These are phyloP conservation scores for Chrysemys picta DNA, from an alignment of 2,113 vertebrate genomes.

Conservation along the genomic window DNA sequence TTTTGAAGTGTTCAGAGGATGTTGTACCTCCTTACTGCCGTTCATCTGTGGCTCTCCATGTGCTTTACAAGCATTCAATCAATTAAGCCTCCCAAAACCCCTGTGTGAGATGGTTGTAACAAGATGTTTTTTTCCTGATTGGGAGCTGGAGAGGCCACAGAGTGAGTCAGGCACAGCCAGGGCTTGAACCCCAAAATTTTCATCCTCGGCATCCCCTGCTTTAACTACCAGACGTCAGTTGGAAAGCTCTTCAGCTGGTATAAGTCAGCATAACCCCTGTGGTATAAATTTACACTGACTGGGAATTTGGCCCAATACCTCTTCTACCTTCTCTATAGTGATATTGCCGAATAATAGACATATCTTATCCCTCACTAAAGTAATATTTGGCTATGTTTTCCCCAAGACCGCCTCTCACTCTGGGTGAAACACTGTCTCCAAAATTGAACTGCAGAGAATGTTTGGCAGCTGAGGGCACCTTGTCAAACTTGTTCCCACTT, in stretches of 20 bases:
- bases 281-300: background rate
- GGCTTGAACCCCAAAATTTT: background rate
- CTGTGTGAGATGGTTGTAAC: background rate
- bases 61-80: background rate
- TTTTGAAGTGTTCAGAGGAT: constrained; percentile 15
- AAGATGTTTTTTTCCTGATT: background rate
- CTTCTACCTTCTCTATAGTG: background rate
- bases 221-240: fast-evolving
- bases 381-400: background rate
- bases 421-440: background rate
- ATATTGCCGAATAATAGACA: background rate
- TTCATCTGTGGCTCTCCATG: background rate
- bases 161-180: background rate
- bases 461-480: background rate
- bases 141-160: background rate
- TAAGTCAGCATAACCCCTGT: background rate
- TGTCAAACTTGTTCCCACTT: constrained; percentile 16
- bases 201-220: background rate
- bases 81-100: background rate
- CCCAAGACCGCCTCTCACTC: background rate
- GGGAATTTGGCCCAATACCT: background rate
- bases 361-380: background rate
- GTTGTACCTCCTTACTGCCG: background rate
- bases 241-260: background rate
- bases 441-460: background rate